Evolutionary conservation across 2,888 invertebrate species (phyloP).

Genomic region (Ganaspis brasiliensis): DNA sequence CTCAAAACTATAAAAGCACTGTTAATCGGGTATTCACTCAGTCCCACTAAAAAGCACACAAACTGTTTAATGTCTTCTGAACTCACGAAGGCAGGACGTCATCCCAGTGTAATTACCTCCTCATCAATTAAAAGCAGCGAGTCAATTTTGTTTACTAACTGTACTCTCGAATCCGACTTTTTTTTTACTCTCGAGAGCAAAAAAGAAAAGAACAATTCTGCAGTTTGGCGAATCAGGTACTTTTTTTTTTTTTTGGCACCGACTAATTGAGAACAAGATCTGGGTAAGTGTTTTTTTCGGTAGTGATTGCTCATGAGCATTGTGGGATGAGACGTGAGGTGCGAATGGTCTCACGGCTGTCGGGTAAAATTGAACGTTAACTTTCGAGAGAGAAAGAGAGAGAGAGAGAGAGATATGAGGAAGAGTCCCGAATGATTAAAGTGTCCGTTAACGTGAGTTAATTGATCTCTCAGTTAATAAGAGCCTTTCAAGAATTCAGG

Average conservation of each 20-base stretch:
- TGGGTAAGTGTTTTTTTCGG: slow-evolving; percentile 35
- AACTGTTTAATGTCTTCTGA: slow-evolving; percentile 16
- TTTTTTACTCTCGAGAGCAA: not conserved
- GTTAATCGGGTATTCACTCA: slow-evolving; percentile 34
- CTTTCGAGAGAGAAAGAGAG: slow-evolving; percentile 9
- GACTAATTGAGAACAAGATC: slow-evolving; percentile 30
- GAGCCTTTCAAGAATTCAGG: slow-evolving; percentile 57
- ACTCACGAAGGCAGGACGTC: slow-evolving; percentile 28
- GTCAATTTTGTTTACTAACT: slow-evolving; percentile 18
- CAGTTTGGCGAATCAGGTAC: slow-evolving; percentile 12
- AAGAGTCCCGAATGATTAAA: slow-evolving; percentile 59
- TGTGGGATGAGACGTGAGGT: slow-evolving; percentile 15
- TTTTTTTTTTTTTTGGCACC: slow-evolving; percentile 11
- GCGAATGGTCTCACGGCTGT: slow-evolving; percentile 39
- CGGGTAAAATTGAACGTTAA: slow-evolving; percentile 55
- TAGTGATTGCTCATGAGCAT: slow-evolving; percentile 9
- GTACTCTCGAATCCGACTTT: not conserved
- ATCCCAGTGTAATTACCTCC: slow-evolving; percentile 11
- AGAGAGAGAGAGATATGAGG: slow-evolving; percentile 19
- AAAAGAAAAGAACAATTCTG: not conserved
- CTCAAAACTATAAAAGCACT: slow-evolving; percentile 39
- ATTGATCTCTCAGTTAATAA: slow-evolving; percentile 63
- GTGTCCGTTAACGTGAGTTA: slow-evolving; percentile 69
- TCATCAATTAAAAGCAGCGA: slow-evolving; percentile 26
- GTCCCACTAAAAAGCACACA: slow-evolving; percentile 30